A percentile compares a stretch with the other conserved stretches of the same genome.
Conservation (phyloP, 2,797 vertebrate species). For the Pseudocheirus occidentalis region DNA sequence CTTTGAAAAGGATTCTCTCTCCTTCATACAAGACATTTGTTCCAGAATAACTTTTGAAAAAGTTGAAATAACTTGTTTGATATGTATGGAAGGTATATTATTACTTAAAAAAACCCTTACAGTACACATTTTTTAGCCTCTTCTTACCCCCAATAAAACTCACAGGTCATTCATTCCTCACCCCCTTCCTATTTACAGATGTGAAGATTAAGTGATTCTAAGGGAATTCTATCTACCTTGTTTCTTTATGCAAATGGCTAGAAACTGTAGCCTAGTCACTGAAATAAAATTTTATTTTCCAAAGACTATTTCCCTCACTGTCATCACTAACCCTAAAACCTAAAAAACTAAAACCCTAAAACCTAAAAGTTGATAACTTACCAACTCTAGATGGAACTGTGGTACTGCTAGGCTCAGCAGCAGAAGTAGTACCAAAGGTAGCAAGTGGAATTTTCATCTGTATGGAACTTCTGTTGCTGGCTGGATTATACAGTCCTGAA, state of each 20-base stretch:
- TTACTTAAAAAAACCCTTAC: background rate
- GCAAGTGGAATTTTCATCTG: slow-evolving; percentile 87
- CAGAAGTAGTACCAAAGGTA: slow-evolving; percentile 81
- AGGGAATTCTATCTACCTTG: slow-evolving; percentile 42
- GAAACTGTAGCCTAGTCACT: background rate
- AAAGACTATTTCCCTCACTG: slow-evolving; percentile 28
- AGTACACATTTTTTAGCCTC: background rate
- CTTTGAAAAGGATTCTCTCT: background rate
- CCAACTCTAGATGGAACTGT: slow-evolving; percentile 79
- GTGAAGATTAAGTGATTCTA: slow-evolving; percentile 25
- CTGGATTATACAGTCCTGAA: slow-evolving; percentile 83
- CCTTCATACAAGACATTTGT: background rate
- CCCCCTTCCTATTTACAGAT: slow-evolving; percentile 15
- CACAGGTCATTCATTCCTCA: slow-evolving; percentile 25
- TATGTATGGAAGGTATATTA: background rate
- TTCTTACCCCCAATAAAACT: background rate
- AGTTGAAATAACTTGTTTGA: background rate
- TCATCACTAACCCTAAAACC: slow-evolving; percentile 49
- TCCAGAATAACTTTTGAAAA: background rate
- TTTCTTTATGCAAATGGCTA: slow-evolving; percentile 22
- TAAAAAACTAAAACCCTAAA: slow-evolving; percentile 52
- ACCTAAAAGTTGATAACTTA: slow-evolving; percentile 80
- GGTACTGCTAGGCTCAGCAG: slow-evolving; percentile 73
- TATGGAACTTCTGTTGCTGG: slow-evolving; percentile 80
- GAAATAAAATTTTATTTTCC: background rate